Evolutionary conservation across 2,797 vertebrate genomes (phyloP).

Genomic region (Argentina silus): DNA sequence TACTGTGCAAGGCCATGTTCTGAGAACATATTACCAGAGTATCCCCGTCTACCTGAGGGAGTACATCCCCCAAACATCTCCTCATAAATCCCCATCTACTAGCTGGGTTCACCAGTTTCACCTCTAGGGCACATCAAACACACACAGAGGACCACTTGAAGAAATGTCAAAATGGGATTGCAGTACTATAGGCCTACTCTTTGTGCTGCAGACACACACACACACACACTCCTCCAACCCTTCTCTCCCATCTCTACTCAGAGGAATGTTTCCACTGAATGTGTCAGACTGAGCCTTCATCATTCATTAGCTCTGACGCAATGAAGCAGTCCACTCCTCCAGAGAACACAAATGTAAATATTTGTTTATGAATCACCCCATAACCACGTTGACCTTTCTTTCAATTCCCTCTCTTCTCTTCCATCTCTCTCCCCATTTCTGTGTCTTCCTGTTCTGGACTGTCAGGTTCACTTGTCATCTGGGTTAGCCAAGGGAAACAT

Average conservation of each 20-base stretch:
- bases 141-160: too few species aligned
- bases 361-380: constrained; percentile 34
- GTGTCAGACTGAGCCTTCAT: not conserved
- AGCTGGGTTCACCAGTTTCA: too few species aligned
- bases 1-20: too few species aligned
- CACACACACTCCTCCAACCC: not conserved
- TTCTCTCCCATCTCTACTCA: not conserved
- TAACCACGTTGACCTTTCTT: constrained; percentile 12
- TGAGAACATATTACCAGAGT: too few species aligned
- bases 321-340: constrained; percentile 13
- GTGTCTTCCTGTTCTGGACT: constrained; percentile 4
- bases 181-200: too few species aligned
- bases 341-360: constrained; percentile 29
- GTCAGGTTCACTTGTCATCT: constrained; percentile 15
- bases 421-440: not conserved
- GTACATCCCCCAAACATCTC: too few species aligned
- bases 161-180: too few species aligned
- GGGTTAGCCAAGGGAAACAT: constrained; percentile 2
- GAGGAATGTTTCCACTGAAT: constrained; percentile 7
- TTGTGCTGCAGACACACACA: too few species aligned
- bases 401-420: not conserved
- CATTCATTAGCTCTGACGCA: constrained; percentile 8
- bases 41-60: too few species aligned
- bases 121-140: too few species aligned
- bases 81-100: too few species aligned